Evolutionary conservation across 2,888 invertebrate genomes (phyloP), one percentile per base, ranked within the genome.

Genomic region (Chrysolina americana): DNA sequence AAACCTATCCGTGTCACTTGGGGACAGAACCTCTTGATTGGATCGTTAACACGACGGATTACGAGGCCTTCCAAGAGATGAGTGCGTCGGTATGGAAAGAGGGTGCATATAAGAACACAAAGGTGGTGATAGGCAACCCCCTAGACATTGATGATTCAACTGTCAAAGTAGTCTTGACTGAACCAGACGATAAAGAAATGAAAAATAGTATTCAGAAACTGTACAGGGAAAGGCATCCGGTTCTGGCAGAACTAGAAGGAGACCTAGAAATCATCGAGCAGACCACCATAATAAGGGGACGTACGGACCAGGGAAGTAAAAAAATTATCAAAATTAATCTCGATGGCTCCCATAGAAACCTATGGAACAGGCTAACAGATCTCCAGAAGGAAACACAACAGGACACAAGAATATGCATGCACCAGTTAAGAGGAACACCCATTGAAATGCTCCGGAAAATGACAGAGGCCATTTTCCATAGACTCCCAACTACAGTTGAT

Each of bases 351-450:
- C 44, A 2, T 13, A 44, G 44, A 44, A 28, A 28, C 8, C 11
- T 65, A 10, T 41, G 59, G 56, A 5, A 41, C 21, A 71, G 65
- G 64, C 9, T 71, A 17, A n/a, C 15, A 17, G 8, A 13, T 6
- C 53, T 71, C 17, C 36, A 17, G 17, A 4, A 1, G 41, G 65
- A 71, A 50, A 65, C 65, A 13, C 0, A 41, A 15, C 11, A 48
- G 15, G 70, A 70, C 47, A 11, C 17, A 10, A 70, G 8, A 47
- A 15, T 70, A 50, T 19, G 17, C 10, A 36, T 70, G 9, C 70
- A 70, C 41, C 63, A 64, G 8, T 21, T 50, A 2, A 62, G 13
- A 41, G 48, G 48, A 17, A 13, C 50, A 15, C 19, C 23, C 68
- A 36, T 8, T 10, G 28, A 28, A 10, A 36, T 10, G 1, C 19